Percentiles rank a stretch among this genome's conserved stretches.
Evolutionary conservation across 2,113 vertebrate species (phyloP).

Genomic region (Sinocyclocheilus rhinocerous): DNA sequence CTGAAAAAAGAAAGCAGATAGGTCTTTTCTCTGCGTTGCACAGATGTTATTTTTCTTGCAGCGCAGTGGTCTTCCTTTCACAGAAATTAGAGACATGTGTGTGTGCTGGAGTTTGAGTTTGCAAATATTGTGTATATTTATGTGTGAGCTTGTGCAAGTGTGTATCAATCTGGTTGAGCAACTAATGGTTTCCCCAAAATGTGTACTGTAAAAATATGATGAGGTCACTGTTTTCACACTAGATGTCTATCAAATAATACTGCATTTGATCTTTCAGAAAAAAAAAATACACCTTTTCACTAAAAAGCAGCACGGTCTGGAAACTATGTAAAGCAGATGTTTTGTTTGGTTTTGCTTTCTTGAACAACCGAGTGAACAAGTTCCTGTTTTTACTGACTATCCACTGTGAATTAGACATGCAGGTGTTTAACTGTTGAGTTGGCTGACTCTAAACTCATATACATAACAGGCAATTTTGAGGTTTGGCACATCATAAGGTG

Average conservation of each 20-base stretch:
- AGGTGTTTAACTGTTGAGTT: slow-evolving; percentile 42
- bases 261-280: background rate
- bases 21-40: background rate
- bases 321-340: slow-evolving; percentile 44
- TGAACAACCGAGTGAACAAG: slow-evolving; percentile 32
- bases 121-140: background rate
- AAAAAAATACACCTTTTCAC: background rate
- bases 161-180: background rate
- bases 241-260: background rate
- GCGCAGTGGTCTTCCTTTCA: background rate
- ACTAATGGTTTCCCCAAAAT: background rate
- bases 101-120: background rate
- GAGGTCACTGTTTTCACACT: background rate
- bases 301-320: slow-evolving; percentile 24
- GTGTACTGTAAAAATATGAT: background rate
- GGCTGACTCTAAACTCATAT: background rate
- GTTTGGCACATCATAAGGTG: background rate
- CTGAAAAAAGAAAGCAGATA: background rate
- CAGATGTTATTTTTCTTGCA: slow-evolving; percentile 30
- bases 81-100: slow-evolving; percentile 2
- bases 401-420: slow-evolving; percentile 4
- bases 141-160: background rate
- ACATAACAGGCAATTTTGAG: background rate
- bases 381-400: slow-evolving; percentile 58
- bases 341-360: slow-evolving; percentile 49